Conservation (phyloP, 2,888 invertebrate species). For the Tridacna crocea region DNA sequence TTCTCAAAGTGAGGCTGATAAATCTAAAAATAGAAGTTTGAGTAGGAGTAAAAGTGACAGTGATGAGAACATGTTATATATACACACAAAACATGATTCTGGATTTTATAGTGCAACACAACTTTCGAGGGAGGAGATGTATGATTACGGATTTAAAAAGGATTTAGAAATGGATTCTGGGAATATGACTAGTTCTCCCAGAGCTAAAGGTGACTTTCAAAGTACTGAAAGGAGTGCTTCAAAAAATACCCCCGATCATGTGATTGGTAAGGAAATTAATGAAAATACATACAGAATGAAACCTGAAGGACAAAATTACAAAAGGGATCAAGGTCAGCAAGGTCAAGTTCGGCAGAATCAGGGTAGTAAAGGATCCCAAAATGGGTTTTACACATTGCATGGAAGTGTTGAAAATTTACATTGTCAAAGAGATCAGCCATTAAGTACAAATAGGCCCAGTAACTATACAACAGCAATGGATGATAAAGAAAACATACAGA, state of each 20-base stretch:
- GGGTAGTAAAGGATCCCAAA: constrained; percentile 4
- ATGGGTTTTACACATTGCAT: constrained; percentile 1
- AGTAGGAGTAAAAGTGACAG: constrained; percentile 22
- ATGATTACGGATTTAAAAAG: constrained; percentile 54
- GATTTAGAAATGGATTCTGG: constrained; percentile 36
- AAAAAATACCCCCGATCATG: constrained; percentile 19
- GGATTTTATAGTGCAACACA: constrained; percentile 52
- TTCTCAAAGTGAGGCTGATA: constrained; percentile 19
- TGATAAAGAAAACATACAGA: constrained; percentile 25
- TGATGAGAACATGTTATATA: constrained; percentile 21
- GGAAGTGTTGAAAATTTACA: constrained; percentile 9
- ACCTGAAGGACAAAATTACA: constrained; percentile 23
- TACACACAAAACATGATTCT: constrained; percentile 46
- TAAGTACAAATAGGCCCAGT: not conserved
- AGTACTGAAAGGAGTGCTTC: not conserved
- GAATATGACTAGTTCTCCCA: constrained; percentile 50
- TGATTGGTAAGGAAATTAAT: not conserved
- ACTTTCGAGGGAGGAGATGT: constrained; percentile 47
- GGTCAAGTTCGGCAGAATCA: not conserved
- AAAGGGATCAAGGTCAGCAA: constrained; percentile 14
- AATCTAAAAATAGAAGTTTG: constrained; percentile 18
- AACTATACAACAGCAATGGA: not conserved
- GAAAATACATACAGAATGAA: constrained; percentile 8
- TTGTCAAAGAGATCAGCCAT: not conserved
- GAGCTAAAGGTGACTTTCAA: constrained; percentile 5